A percentile compares a stretch with the other conserved stretches of the same genome.
Conservation (phyloP, 1,140 invertebrate genomes). For the Harpegnathos saltator region DNA sequence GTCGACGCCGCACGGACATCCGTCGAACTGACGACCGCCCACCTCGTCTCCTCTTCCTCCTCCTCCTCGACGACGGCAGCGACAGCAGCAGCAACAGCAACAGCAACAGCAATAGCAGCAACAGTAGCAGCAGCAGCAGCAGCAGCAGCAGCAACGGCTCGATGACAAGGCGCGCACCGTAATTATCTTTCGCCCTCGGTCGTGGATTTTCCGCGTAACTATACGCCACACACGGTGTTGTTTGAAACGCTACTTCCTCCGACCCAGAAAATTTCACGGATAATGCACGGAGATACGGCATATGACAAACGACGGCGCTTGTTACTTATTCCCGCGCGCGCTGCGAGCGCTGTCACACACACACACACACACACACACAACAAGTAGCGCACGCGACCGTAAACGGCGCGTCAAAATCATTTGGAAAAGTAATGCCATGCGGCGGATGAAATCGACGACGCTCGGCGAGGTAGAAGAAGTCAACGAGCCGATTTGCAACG, state of each 20-base stretch:
- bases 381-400: no score
- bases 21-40: slow-evolving; percentile 28
- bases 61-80: no score
- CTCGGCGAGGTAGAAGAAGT: no score
- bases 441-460: no score
- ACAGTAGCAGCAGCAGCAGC: background rate
- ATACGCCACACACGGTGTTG: slow-evolving; percentile 23
- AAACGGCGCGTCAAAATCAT: no score
- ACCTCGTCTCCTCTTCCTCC: background rate
- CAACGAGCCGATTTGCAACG: no score
- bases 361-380: no score
- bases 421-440: no score
- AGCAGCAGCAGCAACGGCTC: background rate
- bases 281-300: slow-evolving; percentile 6
- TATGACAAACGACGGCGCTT: slow-evolving; percentile 10
- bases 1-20: slow-evolving; percentile 42
- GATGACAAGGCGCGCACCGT: slow-evolving; percentile 51
- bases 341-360: no score
- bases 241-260: background rate
- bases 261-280: slow-evolving; percentile 25
- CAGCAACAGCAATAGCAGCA: background rate
- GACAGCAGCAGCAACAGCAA: background rate
- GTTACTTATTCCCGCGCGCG: background rate
- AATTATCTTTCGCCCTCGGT: slow-evolving; percentile 38
- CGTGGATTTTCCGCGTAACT: slow-evolving; percentile 17